Evolutionary conservation across 2,113 vertebrate genomes (phyloP).

Genomic region (Eidolon helvum): DNA sequence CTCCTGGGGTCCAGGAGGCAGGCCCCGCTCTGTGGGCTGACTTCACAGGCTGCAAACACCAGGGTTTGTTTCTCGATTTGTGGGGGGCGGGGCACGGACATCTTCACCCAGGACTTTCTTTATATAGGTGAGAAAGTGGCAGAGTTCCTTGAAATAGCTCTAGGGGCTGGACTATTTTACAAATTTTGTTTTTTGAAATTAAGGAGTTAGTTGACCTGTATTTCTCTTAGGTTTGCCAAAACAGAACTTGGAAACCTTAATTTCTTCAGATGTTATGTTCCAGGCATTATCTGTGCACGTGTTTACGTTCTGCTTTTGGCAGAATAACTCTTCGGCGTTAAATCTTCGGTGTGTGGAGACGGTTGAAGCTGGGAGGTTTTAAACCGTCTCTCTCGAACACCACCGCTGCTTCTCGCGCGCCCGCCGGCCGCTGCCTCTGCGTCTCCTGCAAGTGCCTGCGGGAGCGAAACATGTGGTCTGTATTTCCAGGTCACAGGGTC

Average conservation of each 20-base stretch:
- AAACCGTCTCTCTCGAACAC: accelerated
- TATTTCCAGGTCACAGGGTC: slow-evolving; percentile 84
- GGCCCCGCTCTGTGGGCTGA: accelerated
- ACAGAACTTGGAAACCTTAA: neutral
- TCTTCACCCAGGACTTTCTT: neutral
- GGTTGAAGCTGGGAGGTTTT: neutral
- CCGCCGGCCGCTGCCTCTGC: neutral
- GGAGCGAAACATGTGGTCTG: neutral
- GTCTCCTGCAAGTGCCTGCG: neutral
- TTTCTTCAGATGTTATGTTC: neutral
- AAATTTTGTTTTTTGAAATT: neutral
- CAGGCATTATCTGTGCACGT: no score
- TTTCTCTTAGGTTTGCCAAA: neutral
- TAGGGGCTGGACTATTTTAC: neutral
- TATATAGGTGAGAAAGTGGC: neutral
- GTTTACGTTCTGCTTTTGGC: neutral
- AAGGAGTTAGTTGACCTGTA: neutral
- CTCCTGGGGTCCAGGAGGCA: no score
- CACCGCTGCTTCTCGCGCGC: neutral
- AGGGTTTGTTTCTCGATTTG: neutral
- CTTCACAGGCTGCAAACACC: neutral
- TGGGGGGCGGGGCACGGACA: neutral
- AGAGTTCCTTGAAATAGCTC: neutral
- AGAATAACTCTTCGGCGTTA: no score
- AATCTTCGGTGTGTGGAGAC: no score